Evolutionary conservation across 1,140 invertebrate species (phyloP).

Genomic region (Colletes latitarsis): DNA sequence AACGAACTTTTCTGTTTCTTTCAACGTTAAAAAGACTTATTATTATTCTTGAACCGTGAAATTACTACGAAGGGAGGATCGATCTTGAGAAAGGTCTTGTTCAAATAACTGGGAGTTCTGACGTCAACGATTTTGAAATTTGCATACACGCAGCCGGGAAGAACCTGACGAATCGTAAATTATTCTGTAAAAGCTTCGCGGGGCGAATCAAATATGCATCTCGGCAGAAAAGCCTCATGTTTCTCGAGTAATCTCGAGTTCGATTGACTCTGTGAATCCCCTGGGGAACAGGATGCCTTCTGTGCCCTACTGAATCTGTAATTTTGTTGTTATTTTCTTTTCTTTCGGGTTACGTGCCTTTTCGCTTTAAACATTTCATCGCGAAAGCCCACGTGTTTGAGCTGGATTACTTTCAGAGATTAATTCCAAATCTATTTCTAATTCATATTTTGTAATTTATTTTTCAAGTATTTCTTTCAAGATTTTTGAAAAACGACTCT

Average conservation of each 20-base stretch:
- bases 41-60: not conserved
- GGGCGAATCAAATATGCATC: slow-evolving; percentile 9
- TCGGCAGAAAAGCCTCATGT: not conserved
- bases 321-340: slow-evolving; percentile 6
- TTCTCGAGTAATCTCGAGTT: slow-evolving; percentile 13
- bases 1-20: not conserved
- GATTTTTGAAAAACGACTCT: no score
- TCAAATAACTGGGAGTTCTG: not conserved
- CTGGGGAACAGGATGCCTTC: not conserved
- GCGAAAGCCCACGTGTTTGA: not conserved
- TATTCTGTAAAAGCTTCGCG: not conserved
- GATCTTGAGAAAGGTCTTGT: not conserved
- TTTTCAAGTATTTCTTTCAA: no score
- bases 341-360: not conserved
- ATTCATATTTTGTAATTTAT: no score
- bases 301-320: no score
- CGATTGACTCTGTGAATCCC: not conserved
- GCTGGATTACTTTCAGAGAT: not conserved
- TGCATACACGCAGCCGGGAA: not conserved
- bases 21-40: no score
- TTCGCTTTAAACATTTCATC: not conserved
- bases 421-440: no score
- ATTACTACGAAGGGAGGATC: no score
- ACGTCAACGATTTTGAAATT: not conserved
- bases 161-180: not conserved